Evolutionary conservation across 2,113 vertebrate genomes (phyloP).

Genomic region (Neomonachus schauinslandi): DNA sequence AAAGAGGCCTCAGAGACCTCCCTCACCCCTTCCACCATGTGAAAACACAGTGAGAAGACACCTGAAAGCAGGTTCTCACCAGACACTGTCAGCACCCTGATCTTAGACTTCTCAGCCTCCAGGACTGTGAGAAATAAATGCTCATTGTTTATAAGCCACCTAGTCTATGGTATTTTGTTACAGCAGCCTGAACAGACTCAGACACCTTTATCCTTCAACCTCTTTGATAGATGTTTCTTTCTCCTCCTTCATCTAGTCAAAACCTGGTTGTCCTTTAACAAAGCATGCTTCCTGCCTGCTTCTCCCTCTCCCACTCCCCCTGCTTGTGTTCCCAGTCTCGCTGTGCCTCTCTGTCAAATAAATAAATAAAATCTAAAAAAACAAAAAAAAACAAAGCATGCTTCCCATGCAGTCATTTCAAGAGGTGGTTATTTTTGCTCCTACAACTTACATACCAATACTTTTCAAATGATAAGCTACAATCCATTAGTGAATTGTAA

Average conservation of each 20-base stretch:
- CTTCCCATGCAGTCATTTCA: not conserved
- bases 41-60: not conserved
- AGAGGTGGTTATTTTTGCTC: not conserved
- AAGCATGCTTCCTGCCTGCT: not conserved
- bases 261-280: not conserved
- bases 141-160: not conserved
- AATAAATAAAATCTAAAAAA: too few relatives aligned
- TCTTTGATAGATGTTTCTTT: not conserved
- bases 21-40: not conserved
- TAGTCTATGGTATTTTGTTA: not conserved
- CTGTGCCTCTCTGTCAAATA: too few relatives aligned
- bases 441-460: not conserved
- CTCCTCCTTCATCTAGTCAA: not conserved
- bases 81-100: not conserved
- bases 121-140: constrained; percentile 22
- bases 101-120: not conserved
- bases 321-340: too few relatives aligned
- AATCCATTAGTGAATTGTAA: not conserved
- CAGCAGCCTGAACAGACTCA: not conserved
- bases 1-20: not conserved
- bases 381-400: not conserved
- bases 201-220: not conserved
- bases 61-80: not conserved
- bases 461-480: not conserved
- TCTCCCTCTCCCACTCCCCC: too few relatives aligned